phyloP scores from a whole-genome alignment of 2,113 vertebrate genomes.

The Chinchilla lanigera region DNA sequence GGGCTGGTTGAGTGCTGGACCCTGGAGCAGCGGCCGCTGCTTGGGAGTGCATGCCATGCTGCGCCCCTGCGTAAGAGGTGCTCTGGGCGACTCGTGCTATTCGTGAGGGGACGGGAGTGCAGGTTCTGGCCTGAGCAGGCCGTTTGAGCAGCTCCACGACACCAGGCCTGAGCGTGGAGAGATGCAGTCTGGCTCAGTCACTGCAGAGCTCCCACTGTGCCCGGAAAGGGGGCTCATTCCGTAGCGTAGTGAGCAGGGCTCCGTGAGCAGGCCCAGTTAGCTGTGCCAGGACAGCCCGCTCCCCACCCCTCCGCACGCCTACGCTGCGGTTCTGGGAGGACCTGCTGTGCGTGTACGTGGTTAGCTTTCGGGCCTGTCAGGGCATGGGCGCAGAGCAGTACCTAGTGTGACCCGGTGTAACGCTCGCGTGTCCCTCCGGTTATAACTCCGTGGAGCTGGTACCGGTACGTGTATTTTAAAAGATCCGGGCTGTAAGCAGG shows the following conservation, averaged over 20 bases:
- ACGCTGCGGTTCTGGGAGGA: background rate
- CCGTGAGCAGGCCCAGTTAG: no score
- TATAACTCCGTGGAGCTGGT: background rate
- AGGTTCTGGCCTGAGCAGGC: background rate
- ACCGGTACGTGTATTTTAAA: background rate
- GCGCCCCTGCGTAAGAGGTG: slow-evolving; percentile 86
- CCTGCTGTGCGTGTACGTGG: background rate
- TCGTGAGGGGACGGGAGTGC: background rate
- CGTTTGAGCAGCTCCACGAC: background rate
- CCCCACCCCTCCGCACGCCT: background rate
- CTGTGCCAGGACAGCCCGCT: no score
- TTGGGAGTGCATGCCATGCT: slow-evolving; percentile 82
- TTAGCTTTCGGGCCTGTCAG: background rate
- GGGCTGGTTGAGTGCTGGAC: slow-evolving; percentile 88
- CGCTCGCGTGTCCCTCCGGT: background rate
- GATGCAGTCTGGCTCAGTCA: background rate
- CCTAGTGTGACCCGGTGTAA: background rate
- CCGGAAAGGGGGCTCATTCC: background rate
- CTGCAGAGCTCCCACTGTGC: background rate
- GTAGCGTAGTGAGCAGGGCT: background rate
- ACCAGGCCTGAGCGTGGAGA: background rate
- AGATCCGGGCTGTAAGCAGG: background rate
- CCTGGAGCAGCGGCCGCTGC: slow-evolving; percentile 85
- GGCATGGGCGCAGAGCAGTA: background rate
- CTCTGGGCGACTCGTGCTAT: background rate